These are phyloP conservation scores for Limanda limanda DNA, from an alignment of 2,113 vertebrate species.

Conservation along the genomic window DNA sequence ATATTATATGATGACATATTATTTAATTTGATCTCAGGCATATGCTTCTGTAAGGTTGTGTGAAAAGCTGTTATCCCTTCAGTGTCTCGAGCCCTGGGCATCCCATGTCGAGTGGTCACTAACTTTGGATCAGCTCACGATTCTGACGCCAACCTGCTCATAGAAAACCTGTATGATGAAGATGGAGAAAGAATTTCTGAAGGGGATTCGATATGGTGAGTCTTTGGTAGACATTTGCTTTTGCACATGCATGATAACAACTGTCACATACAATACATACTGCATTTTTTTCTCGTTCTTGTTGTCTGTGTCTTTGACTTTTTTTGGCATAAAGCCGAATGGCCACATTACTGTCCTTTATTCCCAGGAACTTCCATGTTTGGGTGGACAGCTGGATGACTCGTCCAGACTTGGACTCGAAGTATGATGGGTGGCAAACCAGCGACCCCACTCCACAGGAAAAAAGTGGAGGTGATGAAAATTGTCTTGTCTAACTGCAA, in stretches of 20 bases:
- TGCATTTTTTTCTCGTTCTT: background rate
- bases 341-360: background rate
- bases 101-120: conserved; percentile 89
- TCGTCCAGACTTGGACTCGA: conserved; percentile 84
- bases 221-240: background rate
- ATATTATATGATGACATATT: background rate
- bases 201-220: conserved; percentile 89
- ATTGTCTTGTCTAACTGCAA: too few relatives aligned
- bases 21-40: background rate
- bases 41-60: background rate
- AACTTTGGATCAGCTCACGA: conserved; percentile 92
- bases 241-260: background rate
- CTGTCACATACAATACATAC: background rate
- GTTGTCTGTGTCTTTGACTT: background rate
- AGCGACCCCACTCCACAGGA: conserved; percentile 94
- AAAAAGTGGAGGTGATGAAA: conserved; percentile 87
- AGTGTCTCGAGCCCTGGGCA: conserved; percentile 89
- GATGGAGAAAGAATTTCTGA: conserved; percentile 58
- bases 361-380: conserved; percentile 92
- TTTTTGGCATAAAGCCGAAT: background rate
- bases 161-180: conserved; percentile 83
- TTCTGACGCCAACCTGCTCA: conserved; percentile 87
- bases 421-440: conserved; percentile 90
- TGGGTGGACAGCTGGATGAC: conserved; percentile 96
- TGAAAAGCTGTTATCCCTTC: conserved; percentile 7